These are phyloP conservation scores for Lasioglossum lativentre DNA, from an alignment of 2,888 invertebrate genomes.

Conservation along the genomic window DNA sequence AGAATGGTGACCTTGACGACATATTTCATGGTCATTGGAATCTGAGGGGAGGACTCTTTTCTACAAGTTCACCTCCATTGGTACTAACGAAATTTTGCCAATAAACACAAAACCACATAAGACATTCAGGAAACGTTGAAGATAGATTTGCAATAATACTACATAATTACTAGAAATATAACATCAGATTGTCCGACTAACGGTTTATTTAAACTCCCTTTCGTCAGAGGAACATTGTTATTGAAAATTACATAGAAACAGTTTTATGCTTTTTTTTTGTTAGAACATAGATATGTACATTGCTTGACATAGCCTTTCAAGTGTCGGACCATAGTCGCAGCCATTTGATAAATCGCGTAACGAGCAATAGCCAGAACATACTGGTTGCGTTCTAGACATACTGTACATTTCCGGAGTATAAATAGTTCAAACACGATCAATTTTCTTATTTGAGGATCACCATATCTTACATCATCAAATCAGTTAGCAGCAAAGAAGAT, in stretches of 20 bases:
- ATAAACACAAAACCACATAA: not conserved
- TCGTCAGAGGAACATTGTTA: not conserved
- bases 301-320: not conserved
- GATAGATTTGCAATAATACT: too few relatives aligned
- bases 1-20: too few relatives aligned
- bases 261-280: not conserved
- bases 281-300: not conserved
- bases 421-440: conserved; percentile 10
- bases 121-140: not conserved
- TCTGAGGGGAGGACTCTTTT: too few relatives aligned
- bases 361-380: conserved; percentile 9
- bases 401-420: not conserved
- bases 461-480: conserved; percentile 3
- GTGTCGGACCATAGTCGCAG: not conserved
- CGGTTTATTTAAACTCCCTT: not conserved
- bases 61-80: not conserved
- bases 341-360: conserved; percentile 2
- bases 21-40: too few relatives aligned
- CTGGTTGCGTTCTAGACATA: not conserved
- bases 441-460: not conserved
- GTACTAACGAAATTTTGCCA: not conserved
- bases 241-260: not conserved
- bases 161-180: not conserved
- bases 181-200: not conserved
- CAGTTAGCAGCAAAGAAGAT: not conserved